Percentiles rank a stretch among this genome's conserved stretches.
These are phyloP conservation scores for Lophotis ruficrista DNA, from an alignment of 2,113 vertebrate species.

Conservation along the genomic window DNA sequence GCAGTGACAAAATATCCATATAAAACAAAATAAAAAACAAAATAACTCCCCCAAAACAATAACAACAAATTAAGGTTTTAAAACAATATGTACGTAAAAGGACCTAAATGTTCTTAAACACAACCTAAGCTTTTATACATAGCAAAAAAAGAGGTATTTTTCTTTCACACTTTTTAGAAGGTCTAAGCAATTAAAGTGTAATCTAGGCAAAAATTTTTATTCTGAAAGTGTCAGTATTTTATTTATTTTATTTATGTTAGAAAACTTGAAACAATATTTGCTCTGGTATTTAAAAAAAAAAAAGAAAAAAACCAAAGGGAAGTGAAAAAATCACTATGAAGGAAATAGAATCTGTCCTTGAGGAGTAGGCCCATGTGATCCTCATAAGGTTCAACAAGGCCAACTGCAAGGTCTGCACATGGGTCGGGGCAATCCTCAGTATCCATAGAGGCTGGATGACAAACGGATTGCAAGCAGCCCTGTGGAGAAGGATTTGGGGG, in stretches of 20 bases:
- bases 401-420: background rate
- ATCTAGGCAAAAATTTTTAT: background rate
- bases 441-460: background rate
- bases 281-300: background rate
- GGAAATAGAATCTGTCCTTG: background rate
- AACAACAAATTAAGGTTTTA: background rate
- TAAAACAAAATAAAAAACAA: background rate
- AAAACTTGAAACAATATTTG: background rate
- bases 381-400: background rate
- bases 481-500: rapidly evolving
- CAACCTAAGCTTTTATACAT: background rate
- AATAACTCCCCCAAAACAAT: rapidly evolving
- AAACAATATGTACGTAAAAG: background rate
- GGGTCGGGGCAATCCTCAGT: rapidly evolving
- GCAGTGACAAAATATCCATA: background rate
- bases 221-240: background rate
- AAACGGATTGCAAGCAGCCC: background rate
- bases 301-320: background rate
- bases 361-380: background rate
- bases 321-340: background rate
- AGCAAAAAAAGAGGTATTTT: background rate
- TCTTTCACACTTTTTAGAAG: background rate
- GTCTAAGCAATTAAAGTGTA: background rate
- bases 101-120: background rate
- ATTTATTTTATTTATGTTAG: background rate